phyloP scores from a whole-genome alignment of 2,113 vertebrate genomes.

The Rhabdomys dilectus region DNA sequence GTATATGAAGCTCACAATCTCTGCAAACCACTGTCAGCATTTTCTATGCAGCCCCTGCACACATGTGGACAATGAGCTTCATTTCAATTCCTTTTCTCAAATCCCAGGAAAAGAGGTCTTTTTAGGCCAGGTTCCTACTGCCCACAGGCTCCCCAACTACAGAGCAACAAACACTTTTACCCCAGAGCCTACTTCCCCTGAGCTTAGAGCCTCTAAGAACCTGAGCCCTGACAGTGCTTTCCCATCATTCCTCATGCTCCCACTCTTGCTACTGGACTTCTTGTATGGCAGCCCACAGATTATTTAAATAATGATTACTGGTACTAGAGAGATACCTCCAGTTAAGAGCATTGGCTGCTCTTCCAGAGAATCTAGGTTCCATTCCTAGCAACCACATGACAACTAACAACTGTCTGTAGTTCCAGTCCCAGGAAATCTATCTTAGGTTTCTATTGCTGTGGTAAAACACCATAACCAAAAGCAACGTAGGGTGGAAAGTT shows the following conservation, averaged over 20 bases:
- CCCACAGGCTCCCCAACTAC: background rate
- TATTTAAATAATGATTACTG: background rate
- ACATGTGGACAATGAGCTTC: no score
- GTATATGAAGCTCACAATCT: fast-evolving
- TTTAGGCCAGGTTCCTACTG: no score
- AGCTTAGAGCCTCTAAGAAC: background rate
- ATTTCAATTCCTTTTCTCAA: background rate
- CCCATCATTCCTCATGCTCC: fast-evolving
- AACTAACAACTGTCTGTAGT: background rate
- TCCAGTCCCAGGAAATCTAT: background rate
- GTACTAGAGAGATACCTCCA: background rate
- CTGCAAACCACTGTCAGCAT: background rate
- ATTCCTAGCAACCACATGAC: background rate
- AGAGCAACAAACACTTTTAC: background rate
- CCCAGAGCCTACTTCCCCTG: background rate
- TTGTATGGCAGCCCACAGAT: fast-evolving
- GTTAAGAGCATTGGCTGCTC: background rate
- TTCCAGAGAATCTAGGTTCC: background rate
- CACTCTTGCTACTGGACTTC: fast-evolving
- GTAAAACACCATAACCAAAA: background rate
- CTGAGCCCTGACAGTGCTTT: background rate
- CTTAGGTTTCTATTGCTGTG: background rate
- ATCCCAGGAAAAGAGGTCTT: no score
- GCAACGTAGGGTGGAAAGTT: background rate
- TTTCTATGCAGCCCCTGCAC: background rate